Evolutionary conservation across 2,113 vertebrate genomes (phyloP).

Genomic region (Cebidichthys violaceus): DNA sequence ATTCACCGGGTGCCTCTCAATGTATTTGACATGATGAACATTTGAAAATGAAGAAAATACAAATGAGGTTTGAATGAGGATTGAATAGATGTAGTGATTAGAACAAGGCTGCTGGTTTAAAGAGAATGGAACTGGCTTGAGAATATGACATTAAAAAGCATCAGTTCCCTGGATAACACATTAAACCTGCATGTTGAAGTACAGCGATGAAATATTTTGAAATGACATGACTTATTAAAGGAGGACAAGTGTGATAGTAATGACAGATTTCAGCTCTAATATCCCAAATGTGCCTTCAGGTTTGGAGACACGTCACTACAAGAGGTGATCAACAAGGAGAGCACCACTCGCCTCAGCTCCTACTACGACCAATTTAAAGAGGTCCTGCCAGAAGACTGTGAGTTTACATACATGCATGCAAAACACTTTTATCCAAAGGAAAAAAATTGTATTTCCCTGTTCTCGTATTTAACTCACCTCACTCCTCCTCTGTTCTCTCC

Average conservation of each 20-base stretch:
- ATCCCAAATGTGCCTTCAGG: constrained; percentile 74
- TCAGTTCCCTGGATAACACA: background rate
- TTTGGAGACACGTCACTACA: constrained; percentile 98
- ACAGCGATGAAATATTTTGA: background rate
- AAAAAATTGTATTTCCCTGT: background rate
- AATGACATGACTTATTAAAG: background rate
- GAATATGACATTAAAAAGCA: background rate
- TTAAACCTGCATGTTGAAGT: background rate
- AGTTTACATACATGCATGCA: constrained; percentile 74
- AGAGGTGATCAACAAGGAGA: constrained; percentile 96
- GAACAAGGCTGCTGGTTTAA: background rate
- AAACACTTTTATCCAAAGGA: background rate
- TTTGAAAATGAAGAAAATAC: background rate
- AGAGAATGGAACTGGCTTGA: background rate
- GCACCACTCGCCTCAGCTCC: constrained; percentile 90
- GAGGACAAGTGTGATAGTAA: background rate
- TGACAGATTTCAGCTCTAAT: background rate
- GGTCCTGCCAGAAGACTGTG: constrained; percentile 97
- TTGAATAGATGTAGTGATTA: background rate
- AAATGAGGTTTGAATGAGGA: background rate
- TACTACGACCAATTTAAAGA: constrained; percentile 99
- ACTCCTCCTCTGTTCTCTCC: constrained; percentile 5
- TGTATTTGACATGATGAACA: background rate
- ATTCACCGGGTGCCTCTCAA: background rate
- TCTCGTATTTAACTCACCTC: background rate